These are phyloP conservation scores for Hucho hucho DNA, from an alignment of 2,113 vertebrate genomes.

Conservation along the genomic window DNA sequence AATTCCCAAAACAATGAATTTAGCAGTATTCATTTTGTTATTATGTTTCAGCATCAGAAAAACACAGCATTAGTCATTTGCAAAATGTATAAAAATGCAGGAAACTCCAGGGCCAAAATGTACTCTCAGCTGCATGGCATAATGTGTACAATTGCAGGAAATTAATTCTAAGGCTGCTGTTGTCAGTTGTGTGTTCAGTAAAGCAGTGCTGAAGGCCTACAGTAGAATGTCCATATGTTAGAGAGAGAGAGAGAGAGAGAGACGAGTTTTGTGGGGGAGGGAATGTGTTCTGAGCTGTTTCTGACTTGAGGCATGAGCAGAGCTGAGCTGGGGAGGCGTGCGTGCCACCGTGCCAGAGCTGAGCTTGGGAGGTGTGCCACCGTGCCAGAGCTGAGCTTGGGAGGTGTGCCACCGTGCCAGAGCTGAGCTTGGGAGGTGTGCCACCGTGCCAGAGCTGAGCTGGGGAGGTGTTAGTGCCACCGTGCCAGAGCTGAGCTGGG, in stretches of 20 bases:
- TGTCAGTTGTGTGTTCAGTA: conserved; percentile 1
- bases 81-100: too few species aligned
- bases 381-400: conserved; percentile 29
- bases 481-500: conserved; percentile 33
- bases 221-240: conserved; percentile 21
- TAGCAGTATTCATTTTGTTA: too few species aligned
- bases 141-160: too few species aligned
- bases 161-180: too few species aligned
- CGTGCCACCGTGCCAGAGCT: conserved; percentile 25
- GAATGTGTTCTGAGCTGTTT: conserved; percentile 39
- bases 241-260: neutral
- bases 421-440: conserved; percentile 34
- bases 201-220: neutral
- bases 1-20: too few species aligned
- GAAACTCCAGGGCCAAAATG: too few species aligned
- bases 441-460: conserved; percentile 36
- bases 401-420: neutral
- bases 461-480: too few species aligned
- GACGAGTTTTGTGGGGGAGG: conserved; percentile 13
- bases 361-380: conserved; percentile 28
- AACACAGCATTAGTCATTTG: too few species aligned
- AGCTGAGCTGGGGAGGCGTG: too few species aligned
- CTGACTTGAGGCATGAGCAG: conserved; percentile 24
- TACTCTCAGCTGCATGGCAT: too few species aligned
- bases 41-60: too few species aligned